phyloP scores from a whole-genome alignment of 2,113 vertebrate species.

The Emberiza fucata region DNA sequence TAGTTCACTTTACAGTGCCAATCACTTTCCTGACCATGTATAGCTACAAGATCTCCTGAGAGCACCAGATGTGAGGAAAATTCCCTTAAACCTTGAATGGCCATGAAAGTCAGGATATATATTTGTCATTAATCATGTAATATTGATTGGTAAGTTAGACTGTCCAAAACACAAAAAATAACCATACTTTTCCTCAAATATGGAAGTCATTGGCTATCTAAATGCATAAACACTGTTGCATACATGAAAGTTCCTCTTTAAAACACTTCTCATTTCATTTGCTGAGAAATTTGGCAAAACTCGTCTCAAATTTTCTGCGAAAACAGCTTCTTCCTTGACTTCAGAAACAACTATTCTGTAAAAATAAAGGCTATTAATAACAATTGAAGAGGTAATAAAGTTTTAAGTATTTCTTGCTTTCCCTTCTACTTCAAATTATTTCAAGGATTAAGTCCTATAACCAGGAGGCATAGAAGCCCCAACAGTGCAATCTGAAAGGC shows the following conservation, averaged over 20 bases:
- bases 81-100: not conserved
- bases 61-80: not conserved
- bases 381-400: not conserved
- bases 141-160: not conserved
- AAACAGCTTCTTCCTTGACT: not conserved
- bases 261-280: not conserved
- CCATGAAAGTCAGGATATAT: not conserved
- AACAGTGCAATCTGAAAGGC: fast-evolving
- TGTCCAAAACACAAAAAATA: not conserved
- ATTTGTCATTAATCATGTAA: not conserved
- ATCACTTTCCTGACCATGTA: not conserved
- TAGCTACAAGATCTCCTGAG: not conserved
- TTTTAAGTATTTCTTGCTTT: not conserved
- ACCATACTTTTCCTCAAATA: not conserved
- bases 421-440: not conserved
- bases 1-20: not conserved
- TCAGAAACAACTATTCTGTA: not conserved
- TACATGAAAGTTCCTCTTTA: not conserved
- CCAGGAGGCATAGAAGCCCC: not conserved
- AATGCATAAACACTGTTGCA: not conserved
- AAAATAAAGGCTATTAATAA: not conserved
- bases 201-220: not conserved
- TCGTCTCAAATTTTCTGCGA: not conserved
- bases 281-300: not conserved
- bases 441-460: not conserved